Evolutionary conservation across 1,140 invertebrate genomes (phyloP), one percentile per base, ranked within the genome.

Genomic region (Pseudachorutes palmiensis): DNA sequence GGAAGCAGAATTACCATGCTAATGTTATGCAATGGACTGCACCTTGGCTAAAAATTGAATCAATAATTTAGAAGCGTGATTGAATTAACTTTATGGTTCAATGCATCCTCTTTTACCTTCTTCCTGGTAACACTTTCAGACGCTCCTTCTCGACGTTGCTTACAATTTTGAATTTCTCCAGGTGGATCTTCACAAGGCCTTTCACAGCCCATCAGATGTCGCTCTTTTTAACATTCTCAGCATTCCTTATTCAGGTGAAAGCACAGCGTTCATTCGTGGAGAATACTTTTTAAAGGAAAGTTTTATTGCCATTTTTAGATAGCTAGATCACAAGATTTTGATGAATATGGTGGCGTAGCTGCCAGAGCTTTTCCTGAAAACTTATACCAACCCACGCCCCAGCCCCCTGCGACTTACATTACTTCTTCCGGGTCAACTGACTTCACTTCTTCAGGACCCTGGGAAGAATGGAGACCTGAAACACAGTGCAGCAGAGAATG

Each of bases 401-500:
- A 19, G 36, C 36, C n/a, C n/a, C n/a, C n/a, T n/a, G n/a, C 59
- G 31, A 36, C 30, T 31, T 33, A 61, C 30, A 41, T 65, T 62
- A 58, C 29, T 19, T 58, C 41, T 57, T 41, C 36, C 29, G 58
- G 30, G 19, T 36, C 58, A 24, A 28, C 62, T 5, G 51, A 55
- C 24, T 55, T 55, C 51, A 55, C 14, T 24, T 55, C 51, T 55
- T 55, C 51, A 22, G 48, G 30, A 55, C 58, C 49, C 33, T 62
- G 62, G 62, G 41, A 33, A 22, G 59, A 48, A 29, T 59, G 51
- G 31, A 33, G 28, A 32, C 32, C n/a, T 26, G 19, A 28, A 31
- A 41, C 14, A 67, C 36, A 41, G 24, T 73, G 67, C 24, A n/a
- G 12, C 12, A 66, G 24, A 30, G n/a, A 24, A 22, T 69, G 57